Conservation (phyloP, 2,888 invertebrate genomes). For the Endomychus coccineus region DNA sequence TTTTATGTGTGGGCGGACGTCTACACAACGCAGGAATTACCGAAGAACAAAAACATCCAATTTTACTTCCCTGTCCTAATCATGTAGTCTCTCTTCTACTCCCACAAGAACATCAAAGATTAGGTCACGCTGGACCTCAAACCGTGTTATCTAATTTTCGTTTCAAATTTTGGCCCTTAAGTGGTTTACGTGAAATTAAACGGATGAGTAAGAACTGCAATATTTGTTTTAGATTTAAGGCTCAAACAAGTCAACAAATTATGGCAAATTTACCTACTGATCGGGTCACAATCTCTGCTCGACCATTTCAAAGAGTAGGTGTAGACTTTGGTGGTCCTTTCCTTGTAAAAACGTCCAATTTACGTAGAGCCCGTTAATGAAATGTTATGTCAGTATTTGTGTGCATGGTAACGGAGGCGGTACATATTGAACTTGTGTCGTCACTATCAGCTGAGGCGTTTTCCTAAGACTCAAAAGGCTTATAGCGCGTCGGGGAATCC, state of each 20-base stretch:
- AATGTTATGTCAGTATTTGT: constrained; percentile 6
- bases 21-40: too few species aligned
- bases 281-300: constrained; percentile 2
- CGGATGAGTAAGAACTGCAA: not conserved
- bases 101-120: constrained; percentile 2
- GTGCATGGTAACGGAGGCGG: constrained; percentile 10
- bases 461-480: constrained; percentile 18
- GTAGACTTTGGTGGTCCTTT: constrained; percentile 10
- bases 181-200: constrained; percentile 2
- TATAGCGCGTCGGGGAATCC: constrained; percentile 19
- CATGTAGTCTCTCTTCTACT: constrained; percentile 2
- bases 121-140: constrained; percentile 1
- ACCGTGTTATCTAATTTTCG: constrained; percentile 5
- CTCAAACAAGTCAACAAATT: constrained; percentile 2
- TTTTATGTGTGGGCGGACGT: too few species aligned
- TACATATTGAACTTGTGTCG: constrained; percentile 13
- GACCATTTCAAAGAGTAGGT: constrained; percentile 4
- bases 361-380: not conserved
- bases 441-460: constrained; percentile 20
- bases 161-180: constrained; percentile 1
- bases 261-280: constrained; percentile 3
- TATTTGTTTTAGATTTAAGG: constrained; percentile 4
- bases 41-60: constrained; percentile 5
- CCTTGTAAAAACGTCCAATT: constrained; percentile 1
- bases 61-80: constrained; percentile 1